Base-by-base conservation (phyloP, 2,113 vertebrate species). In the Micronisus gabar region DNA sequence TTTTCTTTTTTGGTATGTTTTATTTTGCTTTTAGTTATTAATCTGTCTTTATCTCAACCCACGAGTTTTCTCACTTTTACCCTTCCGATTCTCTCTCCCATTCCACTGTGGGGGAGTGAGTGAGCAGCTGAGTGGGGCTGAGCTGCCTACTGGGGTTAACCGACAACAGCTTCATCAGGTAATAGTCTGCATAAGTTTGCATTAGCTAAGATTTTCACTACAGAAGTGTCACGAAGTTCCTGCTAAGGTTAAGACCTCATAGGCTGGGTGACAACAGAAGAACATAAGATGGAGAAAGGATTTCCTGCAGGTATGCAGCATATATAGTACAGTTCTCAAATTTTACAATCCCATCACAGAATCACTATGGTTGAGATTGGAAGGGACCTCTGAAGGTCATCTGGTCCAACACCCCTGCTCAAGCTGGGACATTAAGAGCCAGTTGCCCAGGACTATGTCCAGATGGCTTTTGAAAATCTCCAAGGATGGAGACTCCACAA, bases 31-130 rank as follows among this genome's bases (percentile, higher is more conserved):
- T 78, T 34, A 38, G 13, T 72, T 81, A 68, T 61, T 47, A 29
- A 47, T 30, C 16, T 86, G n/a, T 32, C 30, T 74, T 61, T 55
- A 52, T 68, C 7, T 41, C 17, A 62, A 15, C n/a, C 16, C 9
- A 30, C 1, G 2, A 62, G 8, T 74, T 53, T 74, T 55, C 55
- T 68, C 26, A 41, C 11, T 66, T 70, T 38, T 45, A 45, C 15
- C 7, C 36, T 85, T 79, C 40, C 1, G 3, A 14, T 62, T 68
- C 5, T 48, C 13, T 61, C 12, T 15, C 7, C 4, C 22, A 26
- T 21, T 11, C n/a, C 30, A 41, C 11, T 15, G 19, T 0, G 0
- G 22, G 5, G 10, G 6, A n/a, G 9, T 32, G 18, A 48, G 27
- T 68, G 43, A 74, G 7, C 0, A 7, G 7, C 26, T 63, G 4